Percentiles rank a stretch among this genome's conserved stretches.
Conservation (phyloP, 2,888 invertebrate species). For the Chromoteleia sp. region DNA sequence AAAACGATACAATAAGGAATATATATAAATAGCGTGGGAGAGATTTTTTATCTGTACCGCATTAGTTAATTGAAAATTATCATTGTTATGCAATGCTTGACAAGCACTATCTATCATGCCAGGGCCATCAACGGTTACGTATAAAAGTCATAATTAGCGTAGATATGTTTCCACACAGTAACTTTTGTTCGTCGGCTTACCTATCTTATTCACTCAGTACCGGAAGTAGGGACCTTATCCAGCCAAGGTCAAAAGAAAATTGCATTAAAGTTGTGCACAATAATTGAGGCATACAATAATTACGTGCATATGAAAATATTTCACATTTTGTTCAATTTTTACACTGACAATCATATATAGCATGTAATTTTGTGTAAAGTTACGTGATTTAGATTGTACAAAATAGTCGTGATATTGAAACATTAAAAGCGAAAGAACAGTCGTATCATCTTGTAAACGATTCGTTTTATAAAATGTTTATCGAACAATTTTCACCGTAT, state of each 20-base stretch:
- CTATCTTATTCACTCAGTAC: conserved; percentile 91
- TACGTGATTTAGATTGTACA: conserved; percentile 41
- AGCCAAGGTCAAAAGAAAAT: conserved; percentile 81
- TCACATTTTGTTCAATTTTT: conserved; percentile 29
- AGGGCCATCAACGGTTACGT: conserved; percentile 7
- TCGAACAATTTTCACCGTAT: background rate
- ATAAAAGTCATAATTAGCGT: conserved; percentile 39
- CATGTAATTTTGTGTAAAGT: conserved; percentile 43
- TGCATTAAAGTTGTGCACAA: conserved; percentile 75
- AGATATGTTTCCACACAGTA: conserved; percentile 64
- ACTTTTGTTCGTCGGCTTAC: conserved; percentile 80
- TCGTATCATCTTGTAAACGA: background rate
- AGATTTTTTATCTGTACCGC: background rate
- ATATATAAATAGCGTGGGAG: no score
- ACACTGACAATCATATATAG: conserved; percentile 44
- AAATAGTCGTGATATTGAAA: conserved; percentile 43
- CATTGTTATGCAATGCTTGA: background rate
- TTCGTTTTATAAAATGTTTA: no score
- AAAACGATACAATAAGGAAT: no score
- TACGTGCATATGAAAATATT: conserved; percentile 53
- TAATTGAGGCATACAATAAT: conserved; percentile 64
- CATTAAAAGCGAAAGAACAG: conserved; percentile 47
- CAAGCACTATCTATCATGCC: conserved; percentile 52
- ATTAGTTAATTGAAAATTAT: background rate
- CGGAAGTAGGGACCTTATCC: conserved; percentile 90